These are phyloP conservation scores for Agelastica alni DNA, from an alignment of 2,888 invertebrate genomes.

Conservation along the genomic window DNA sequence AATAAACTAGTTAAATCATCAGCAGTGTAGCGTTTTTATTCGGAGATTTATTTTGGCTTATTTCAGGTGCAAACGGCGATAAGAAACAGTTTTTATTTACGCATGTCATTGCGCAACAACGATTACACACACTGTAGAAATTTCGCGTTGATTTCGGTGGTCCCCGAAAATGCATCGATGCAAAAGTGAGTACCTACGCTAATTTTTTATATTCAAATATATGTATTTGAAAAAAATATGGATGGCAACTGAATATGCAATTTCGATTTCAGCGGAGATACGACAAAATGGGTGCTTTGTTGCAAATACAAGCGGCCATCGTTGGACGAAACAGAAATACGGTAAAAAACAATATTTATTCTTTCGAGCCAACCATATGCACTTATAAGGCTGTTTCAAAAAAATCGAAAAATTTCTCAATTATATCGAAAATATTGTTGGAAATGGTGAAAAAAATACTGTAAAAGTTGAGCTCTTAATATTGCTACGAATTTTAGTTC, in stretches of 20 bases:
- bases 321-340: constrained; percentile 41
- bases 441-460: no score
- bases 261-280: constrained; percentile 32
- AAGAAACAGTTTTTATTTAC: constrained; percentile 44
- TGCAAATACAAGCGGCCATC: constrained; percentile 39
- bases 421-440: no score
- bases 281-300: constrained; percentile 36
- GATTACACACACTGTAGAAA: constrained; percentile 47
- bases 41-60: no score
- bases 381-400: background rate
- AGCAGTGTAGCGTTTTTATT: no score
- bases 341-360: constrained; percentile 25
- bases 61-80: constrained; percentile 47
- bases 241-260: no score
- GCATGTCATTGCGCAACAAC: constrained; percentile 43
- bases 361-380: background rate
- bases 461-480: no score
- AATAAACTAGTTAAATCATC: no score
- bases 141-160: constrained; percentile 42
- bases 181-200: constrained; percentile 33
- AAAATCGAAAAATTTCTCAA: no score
- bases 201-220: constrained; percentile 4
- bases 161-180: constrained; percentile 26
- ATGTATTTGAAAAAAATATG: background rate
- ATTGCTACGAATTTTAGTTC: no score